Base-by-base conservation (phyloP, 2,888 invertebrate species). In the Strigamia transsilvanica region DNA sequence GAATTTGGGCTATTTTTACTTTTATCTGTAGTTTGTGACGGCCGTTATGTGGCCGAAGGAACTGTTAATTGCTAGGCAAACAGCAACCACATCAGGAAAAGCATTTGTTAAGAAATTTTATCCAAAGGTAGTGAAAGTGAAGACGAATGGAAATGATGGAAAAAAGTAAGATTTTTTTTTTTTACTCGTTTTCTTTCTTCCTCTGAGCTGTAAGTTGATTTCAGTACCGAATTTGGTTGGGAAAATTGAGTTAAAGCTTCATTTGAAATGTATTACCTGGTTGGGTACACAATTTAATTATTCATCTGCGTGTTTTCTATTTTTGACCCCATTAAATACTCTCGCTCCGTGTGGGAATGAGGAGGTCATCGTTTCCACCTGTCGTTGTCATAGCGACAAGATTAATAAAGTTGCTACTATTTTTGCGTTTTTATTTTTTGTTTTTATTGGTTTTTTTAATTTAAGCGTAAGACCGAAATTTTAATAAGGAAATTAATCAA, bases 361-460 rank as follows among this genome's bases (percentile, higher is more conserved):
- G 73, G 73, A 73, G 73, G 73, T 73, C 73, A 73, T 73, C 73
- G 73, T 73, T 73, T 73, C 73, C 73, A 73, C 73, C 73, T 73
- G 73, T 32, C 27, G 73, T 73, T 32, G 73, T 27, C 73, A 32
- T 73, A 32, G 73, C 27, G n/a, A 73, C 73, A 15, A 73, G 27
- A 73, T 73, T 73, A 73, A 73, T 73, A 73, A 27, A 73, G 73
- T 13, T 73, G 73, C 32, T 6, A 38, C 38, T 38, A 38, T 10
- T 38, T 38, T 38, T 38, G 38, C 2, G 6, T 73, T 13, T 32
- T 13, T 27, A 32, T 27, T 73, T 73, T 73, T 27, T n/a, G 2
- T 15, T 3, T n/a, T 51, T 51, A n/a, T 51, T 18, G 0, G 4
- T 51, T 51, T 18, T 51, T 51, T 51, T 51, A 15, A 18, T n/a